Evolutionary conservation across 1,140 invertebrate genomes (phyloP), one percentile per base, ranked within the genome.

Genomic region (Heliconius melpomene): DNA sequence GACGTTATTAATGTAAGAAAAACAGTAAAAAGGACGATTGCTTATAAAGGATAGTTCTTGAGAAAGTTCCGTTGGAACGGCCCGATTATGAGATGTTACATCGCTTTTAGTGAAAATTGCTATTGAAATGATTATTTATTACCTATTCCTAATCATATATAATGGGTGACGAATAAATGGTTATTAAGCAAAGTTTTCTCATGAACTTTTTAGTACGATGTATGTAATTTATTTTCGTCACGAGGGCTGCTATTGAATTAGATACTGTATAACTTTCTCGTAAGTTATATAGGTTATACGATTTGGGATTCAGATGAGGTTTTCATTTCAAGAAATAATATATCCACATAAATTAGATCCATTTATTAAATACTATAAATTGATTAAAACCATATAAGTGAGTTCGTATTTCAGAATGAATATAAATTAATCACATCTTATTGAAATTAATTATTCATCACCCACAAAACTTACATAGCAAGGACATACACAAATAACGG

Each of bases 1-100:
- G 85, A 87, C 78, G 87, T 91, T 92, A 92, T 93, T 90, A 92
- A 94, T 94, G 91, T 88, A 86, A 83, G 87, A 92, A 94, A 89
- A 93, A 93, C 91, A 93, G 89, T 87, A 90, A 90, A 93, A 92
- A 94, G 82, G 77, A 78, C 85, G 87, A 91, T 91, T 87, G 87
- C 80, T 86, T 87, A 92, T 88, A 88, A 87, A 90, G 66, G 74
- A 60, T 80, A 76, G 83, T 87, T 66, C 26, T 66, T 77, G 83
- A 83, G 79, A 20, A 89, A 89, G 78, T 89, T 87, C 82, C 57
- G 38, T 40, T 71, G 50, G 73, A 82, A 78, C 77, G 78, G 80
- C 74, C 72, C 80, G 75, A 78, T 83, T 85, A 80, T 79, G 73
- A 77, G 72, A 72, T 79, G 77, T 83, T 83, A 79, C 66, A 66